Conservation (phyloP, 2,113 vertebrate genomes). For the Larimichthys polyactis region DNA sequence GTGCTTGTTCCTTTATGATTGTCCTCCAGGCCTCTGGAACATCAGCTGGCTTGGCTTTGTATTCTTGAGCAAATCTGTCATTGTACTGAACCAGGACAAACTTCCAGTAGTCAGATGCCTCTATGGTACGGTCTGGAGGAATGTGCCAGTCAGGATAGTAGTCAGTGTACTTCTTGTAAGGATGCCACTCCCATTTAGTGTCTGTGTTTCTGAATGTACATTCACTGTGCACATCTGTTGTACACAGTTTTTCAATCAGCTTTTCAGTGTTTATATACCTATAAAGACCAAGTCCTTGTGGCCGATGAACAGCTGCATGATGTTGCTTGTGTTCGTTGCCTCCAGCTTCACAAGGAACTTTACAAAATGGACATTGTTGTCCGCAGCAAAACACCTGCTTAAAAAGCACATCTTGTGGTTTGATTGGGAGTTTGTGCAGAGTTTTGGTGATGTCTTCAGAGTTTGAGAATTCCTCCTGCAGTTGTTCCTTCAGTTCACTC, state of each 20-base stretch:
- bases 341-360: constrained; percentile 81
- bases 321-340: constrained; percentile 65
- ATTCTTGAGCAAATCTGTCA: constrained; percentile 57
- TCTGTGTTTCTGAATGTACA: fast-evolving
- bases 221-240: constrained; percentile 49
- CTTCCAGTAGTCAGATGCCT: constrained; percentile 79
- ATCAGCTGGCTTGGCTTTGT: constrained; percentile 40
- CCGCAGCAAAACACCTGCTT: constrained; percentile 78
- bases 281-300: constrained; percentile 46
- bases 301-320: constrained; percentile 64
- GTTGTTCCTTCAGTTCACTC: neutral
- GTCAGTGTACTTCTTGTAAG: constrained; percentile 55
- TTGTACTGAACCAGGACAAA: constrained; percentile 70
- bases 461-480: constrained; percentile 40
- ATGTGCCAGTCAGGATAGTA: constrained; percentile 81
- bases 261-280: fast-evolving
- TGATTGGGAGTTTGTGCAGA: constrained; percentile 40
- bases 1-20: constrained; percentile 54
- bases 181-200: neutral
- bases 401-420: constrained; percentile 76
- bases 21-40: constrained; percentile 60
- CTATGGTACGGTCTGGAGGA: constrained; percentile 63
- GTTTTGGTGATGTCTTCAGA: constrained; percentile 22
- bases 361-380: constrained; percentile 81
- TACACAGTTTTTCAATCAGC: constrained; percentile 58